A percentile compares a stretch with the other conserved stretches of the same genome.
These are phyloP conservation scores for Leuctra nigra DNA, from an alignment of 2,888 invertebrate genomes.

Conservation along the genomic window DNA sequence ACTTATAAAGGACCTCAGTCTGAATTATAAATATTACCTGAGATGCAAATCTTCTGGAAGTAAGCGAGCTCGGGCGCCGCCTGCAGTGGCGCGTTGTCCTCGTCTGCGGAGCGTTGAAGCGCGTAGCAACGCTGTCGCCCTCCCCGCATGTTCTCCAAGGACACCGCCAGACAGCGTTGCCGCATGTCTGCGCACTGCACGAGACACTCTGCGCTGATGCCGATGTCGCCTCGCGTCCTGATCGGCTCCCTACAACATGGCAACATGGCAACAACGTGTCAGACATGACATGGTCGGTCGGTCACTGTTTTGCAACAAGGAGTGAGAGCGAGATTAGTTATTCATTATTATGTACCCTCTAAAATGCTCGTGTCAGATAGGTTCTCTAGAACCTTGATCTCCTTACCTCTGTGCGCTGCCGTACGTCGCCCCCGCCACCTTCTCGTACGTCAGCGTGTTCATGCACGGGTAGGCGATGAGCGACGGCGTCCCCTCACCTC, in stretches of 20 bases:
- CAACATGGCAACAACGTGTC: too few relatives aligned
- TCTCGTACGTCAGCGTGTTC: constrained; percentile 37
- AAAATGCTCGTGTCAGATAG: not conserved
- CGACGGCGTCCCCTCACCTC: constrained; percentile 16
- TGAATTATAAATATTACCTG: constrained; percentile 35
- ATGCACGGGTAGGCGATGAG: constrained; percentile 34
- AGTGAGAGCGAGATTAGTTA: too few relatives aligned
- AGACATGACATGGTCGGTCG: too few relatives aligned
- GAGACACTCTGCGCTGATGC: constrained; percentile 38
- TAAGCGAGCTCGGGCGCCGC: constrained; percentile 39
- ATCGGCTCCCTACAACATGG: constrained; percentile 34
- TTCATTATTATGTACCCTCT: too few relatives aligned
- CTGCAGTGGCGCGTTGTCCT: constrained; percentile 36
- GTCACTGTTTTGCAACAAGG: too few relatives aligned
- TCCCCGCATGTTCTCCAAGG: constrained; percentile 37
- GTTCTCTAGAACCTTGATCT: not conserved
- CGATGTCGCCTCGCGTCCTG: constrained; percentile 35
- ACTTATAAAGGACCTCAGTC: too few relatives aligned
- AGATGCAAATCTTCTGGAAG: constrained; percentile 42
- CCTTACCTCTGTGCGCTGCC: constrained; percentile 35
- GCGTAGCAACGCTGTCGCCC: constrained; percentile 39
- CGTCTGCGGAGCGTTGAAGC: constrained; percentile 38
- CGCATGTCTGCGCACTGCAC: constrained; percentile 37
- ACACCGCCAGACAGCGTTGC: constrained; percentile 37
- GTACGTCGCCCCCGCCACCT: constrained; percentile 37